Conservation (phyloP, 2,797 vertebrate species). For the Percopsis omiscomaycus region DNA sequence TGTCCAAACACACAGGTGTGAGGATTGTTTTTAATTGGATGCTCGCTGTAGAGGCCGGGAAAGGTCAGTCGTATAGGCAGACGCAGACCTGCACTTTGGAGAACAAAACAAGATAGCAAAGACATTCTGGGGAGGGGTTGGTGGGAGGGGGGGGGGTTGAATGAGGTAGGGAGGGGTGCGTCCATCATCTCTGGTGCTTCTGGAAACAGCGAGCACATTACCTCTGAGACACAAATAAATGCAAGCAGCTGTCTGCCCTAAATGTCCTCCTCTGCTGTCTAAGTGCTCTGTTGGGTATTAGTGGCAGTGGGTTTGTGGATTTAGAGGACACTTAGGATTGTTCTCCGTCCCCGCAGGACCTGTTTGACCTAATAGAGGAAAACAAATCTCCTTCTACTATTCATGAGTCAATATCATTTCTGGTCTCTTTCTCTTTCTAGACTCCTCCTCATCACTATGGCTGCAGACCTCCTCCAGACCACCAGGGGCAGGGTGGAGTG, state of each 20-base stretch:
- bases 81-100: constrained; percentile 1
- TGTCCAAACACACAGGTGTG: constrained; percentile 37
- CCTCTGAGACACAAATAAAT: constrained; percentile 9
- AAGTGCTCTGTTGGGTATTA: constrained; percentile 18
- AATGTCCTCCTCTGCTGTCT: neutral
- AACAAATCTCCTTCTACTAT: neutral
- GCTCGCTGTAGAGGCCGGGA: constrained; percentile 33
- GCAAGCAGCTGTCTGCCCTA: neutral
- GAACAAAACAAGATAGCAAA: constrained; percentile 23
- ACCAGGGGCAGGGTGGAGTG: constrained; percentile 54
- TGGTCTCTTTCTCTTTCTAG: constrained; percentile 17
- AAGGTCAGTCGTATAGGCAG: constrained; percentile 38
- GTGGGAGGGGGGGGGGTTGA: too few species aligned
- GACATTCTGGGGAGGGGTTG: constrained; percentile 16
- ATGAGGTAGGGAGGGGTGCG: constrained; percentile 15
- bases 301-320: neutral
- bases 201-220: constrained; percentile 44
- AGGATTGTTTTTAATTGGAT: constrained; percentile 63
- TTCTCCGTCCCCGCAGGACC: constrained; percentile 5
- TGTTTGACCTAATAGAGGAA: constrained; percentile 14
- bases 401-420: neutral
- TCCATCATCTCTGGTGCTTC: constrained; percentile 28
- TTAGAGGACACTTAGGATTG: constrained; percentile 2
- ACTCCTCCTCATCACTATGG: constrained; percentile 43
- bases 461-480: constrained; percentile 55